A percentile compares a stretch with the other conserved stretches of the same genome.
Conservation (phyloP, 2,113 vertebrate genomes). For the Enhydra lutris region DNA sequence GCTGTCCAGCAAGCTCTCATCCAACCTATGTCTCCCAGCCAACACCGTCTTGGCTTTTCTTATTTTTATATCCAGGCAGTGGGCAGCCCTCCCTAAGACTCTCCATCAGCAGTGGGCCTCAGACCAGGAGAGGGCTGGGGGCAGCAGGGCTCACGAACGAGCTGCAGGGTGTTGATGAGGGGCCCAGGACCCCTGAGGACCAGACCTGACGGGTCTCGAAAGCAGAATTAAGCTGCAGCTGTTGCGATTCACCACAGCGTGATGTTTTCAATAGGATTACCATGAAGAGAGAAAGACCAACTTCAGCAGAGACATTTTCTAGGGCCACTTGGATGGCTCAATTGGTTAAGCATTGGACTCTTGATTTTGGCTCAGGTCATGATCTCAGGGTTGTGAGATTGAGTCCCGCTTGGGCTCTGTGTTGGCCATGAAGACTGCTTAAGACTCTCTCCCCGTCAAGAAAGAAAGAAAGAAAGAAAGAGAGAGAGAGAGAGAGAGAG, state of each 20-base stretch:
- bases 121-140: not conserved
- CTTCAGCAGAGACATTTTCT: not conserved
- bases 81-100: no score
- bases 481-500: no score
- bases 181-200: no score
- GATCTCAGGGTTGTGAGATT: not conserved
- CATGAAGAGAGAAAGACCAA: not conserved
- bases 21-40: not conserved
- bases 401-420: no score
- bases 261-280: not conserved
- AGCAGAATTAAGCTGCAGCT: accelerated
- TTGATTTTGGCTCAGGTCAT: not conserved
- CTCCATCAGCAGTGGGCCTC: accelerated
- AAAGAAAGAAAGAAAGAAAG: no score
- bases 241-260: accelerated
- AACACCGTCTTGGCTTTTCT: not conserved
- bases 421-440: no score
- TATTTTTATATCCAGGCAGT: not conserved
- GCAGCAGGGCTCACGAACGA: not conserved
- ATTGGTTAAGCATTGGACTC: no score
- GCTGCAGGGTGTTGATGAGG: accelerated
- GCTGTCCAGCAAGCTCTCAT: accelerated
- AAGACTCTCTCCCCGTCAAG: no score
- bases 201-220: not conserved
- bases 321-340: no score